Percentiles rank a stretch among this genome's conserved stretches.
Conservation (phyloP, 2,888 invertebrate genomes). For the Psylliodes chrysocephalus region DNA sequence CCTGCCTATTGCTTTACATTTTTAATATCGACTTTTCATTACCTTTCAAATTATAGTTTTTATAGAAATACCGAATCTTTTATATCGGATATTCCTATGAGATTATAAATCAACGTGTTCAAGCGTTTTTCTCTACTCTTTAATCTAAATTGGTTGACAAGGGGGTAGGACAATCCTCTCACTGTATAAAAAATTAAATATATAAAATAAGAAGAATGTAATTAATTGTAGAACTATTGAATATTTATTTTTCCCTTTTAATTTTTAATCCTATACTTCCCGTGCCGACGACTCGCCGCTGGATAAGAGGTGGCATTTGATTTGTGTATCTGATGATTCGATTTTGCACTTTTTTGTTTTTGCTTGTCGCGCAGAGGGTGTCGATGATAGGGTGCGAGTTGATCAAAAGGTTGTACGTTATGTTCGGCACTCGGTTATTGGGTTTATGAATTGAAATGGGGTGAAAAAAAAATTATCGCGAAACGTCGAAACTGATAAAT, state of each 20-base stretch:
- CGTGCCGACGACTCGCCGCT: conserved; percentile 3
- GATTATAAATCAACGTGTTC: no score
- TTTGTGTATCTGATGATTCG: conserved; percentile 31
- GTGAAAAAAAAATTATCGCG: background rate
- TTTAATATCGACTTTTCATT: no score
- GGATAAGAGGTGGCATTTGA: conserved; percentile 14
- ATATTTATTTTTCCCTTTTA: background rate
- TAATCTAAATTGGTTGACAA: no score
- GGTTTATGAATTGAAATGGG: conserved; percentile 17
- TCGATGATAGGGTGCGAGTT: conserved; percentile 9
- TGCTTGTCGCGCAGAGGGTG: conserved; percentile 13
- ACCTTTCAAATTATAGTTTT: no score
- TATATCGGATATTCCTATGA: no score
- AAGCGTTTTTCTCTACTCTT: no score
- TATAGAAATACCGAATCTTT: no score
- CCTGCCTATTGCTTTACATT: no score
- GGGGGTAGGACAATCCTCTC: no score
- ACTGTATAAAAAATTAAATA: no score
- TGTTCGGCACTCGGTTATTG: conserved; percentile 25
- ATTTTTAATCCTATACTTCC: background rate
- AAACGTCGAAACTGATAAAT: background rate
- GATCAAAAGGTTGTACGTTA: conserved; percentile 25
- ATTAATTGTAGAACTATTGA: no score
- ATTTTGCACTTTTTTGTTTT: conserved; percentile 23
- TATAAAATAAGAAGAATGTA: no score